Evolutionary conservation across 2,113 vertebrate genomes (phyloP).

Genomic region (Muscicapa adusta): DNA sequence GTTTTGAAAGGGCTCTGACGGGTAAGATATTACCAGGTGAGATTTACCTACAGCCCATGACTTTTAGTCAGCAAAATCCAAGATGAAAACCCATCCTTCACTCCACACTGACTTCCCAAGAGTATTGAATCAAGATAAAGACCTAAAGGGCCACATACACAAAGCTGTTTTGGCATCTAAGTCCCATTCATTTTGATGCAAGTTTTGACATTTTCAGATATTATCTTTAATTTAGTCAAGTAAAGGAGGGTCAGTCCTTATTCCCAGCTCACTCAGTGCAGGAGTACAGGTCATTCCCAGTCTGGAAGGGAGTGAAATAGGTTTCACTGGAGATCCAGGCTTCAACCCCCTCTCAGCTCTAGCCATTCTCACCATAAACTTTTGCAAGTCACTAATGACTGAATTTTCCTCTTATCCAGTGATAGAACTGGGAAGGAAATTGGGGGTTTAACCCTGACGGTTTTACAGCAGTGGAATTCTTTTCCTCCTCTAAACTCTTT

Average conservation of each 20-base stretch:
- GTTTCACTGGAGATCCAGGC: neutral
- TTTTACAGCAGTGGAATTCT: neutral
- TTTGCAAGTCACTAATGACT: neutral
- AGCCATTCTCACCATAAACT: neutral
- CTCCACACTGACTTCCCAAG: conserved; percentile 28
- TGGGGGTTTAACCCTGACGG: neutral
- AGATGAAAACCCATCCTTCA: conserved; percentile 47
- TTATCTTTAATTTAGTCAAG: neutral
- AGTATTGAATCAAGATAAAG: conserved; percentile 45
- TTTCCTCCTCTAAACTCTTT: neutral
- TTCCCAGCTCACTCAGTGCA: neutral
- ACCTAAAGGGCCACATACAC: neutral
- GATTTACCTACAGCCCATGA: conserved; percentile 46
- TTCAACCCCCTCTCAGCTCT: neutral
- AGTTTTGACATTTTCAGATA: neutral
- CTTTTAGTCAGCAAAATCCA: conserved; percentile 18
- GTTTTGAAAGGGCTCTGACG: conserved; percentile 28
- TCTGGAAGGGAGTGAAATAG: neutral
- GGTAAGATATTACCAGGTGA: conserved; percentile 45
- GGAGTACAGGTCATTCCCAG: neutral
- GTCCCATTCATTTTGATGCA: neutral
- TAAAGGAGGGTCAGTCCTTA: neutral
- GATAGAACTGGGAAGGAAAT: neutral
- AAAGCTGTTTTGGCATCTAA: neutral
- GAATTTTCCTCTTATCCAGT: neutral